Percentiles rank a stretch among this genome's conserved stretches.
Conservation (phyloP, 2,797 vertebrate genomes). For the Cossypha niveicapilla region DNA sequence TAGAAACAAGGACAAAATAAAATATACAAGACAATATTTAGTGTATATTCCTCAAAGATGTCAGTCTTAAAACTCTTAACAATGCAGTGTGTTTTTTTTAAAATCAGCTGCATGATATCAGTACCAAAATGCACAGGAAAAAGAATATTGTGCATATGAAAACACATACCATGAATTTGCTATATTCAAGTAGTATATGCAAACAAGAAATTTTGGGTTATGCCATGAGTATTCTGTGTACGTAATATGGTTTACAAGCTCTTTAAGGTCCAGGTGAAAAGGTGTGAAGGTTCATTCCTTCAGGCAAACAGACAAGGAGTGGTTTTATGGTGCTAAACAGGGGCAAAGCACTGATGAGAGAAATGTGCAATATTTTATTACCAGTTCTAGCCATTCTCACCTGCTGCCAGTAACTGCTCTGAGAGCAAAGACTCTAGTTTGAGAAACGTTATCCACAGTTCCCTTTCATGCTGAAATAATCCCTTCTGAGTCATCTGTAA, state of each 20-base stretch:
- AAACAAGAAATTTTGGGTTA: slow-evolving; percentile 2
- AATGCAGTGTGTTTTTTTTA: not conserved
- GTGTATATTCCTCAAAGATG: slow-evolving; percentile 37
- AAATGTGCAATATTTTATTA: not conserved
- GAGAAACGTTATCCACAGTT: not conserved
- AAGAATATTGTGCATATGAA: not conserved
- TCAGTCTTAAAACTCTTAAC: slow-evolving; percentile 43
- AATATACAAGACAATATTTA: slow-evolving; percentile 66
- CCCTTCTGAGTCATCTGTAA: not conserved
- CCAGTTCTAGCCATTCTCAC: not conserved
- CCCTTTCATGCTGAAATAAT: not conserved
- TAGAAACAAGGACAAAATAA: slow-evolving; percentile 65
- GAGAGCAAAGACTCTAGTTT: not conserved
- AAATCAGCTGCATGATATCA: slow-evolving; percentile 5
- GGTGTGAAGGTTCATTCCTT: not conserved
- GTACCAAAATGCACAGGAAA: not conserved
- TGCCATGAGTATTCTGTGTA: not conserved
- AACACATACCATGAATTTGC: not conserved
- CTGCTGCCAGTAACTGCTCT: not conserved
- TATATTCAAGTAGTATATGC: not conserved
- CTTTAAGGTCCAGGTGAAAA: not conserved
- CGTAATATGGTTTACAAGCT: not conserved
- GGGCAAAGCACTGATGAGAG: not conserved
- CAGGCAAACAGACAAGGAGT: not conserved
- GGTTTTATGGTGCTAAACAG: not conserved